phyloP scores from a whole-genome alignment of 1,140 invertebrate species.

The Schlechtendalia chinensis region DNA sequence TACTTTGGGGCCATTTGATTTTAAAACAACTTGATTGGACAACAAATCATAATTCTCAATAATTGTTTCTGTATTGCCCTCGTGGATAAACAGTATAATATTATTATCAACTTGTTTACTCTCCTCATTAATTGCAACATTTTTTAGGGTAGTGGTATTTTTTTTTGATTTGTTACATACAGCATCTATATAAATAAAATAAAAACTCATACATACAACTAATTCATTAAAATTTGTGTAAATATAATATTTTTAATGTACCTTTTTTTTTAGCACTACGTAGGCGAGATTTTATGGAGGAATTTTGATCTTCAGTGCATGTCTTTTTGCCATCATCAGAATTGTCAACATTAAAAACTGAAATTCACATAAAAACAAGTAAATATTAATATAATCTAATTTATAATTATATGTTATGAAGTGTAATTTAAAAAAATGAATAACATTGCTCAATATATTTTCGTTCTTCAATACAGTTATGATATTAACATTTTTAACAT shows the following conservation, averaged over 20 bases:
- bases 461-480: too few species aligned
- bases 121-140: background rate
- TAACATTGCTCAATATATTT: too few species aligned
- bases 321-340: background rate
- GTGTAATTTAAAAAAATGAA: too few species aligned
- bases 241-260: background rate
- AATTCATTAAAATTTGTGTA: background rate
- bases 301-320: background rate
- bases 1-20: background rate
- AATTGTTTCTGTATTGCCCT: background rate
- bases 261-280: constrained; percentile 33
- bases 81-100: background rate
- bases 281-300: constrained; percentile 36
- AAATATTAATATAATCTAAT: too few species aligned
- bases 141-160: background rate
- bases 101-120: constrained; percentile 11
- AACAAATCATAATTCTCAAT: constrained; percentile 1
- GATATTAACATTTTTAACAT: too few species aligned
- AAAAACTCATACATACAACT: background rate
- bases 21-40: constrained; percentile 16
- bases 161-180: constrained; percentile 10
- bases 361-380: background rate
- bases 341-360: constrained; percentile 46
- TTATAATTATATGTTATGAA: too few species aligned
- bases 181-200: constrained; percentile 1